Evolutionary conservation across 2,888 invertebrate species (phyloP), one percentile per base, ranked within the genome.

Genomic region (Piscicola geometra): DNA sequence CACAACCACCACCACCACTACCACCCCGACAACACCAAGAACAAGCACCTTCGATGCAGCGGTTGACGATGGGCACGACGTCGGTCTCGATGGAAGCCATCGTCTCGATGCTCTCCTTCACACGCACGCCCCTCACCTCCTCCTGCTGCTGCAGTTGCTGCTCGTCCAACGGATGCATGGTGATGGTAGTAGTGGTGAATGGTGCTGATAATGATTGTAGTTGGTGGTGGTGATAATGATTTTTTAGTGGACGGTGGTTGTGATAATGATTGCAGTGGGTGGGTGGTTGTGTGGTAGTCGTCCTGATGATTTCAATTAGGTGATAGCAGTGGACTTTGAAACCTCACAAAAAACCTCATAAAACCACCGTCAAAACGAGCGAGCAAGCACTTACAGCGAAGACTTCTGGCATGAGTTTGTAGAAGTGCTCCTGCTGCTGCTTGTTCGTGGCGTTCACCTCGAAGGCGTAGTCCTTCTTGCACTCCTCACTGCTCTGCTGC

Each of bases 391-490:
- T 75, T 80, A 86, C 86, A 80, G 87, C 85, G 78, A 88, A 85
- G 33, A 87, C 83, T 76, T 83, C 82, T 71, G 88, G 88, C 83
- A 88, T 84, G 41, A 82, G 81, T 66, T 81, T 81, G 28, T 82
- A 82, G 79, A 83, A 88, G 80, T 87, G 87, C 25, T 84, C 83
- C 56, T 81, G 79, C 80, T 85, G 85, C 81, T 94, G 89, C 82
- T 94, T 92, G 87, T 98, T 98, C 71, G 96, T 94, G 86, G 92
- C 92, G 85, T 94, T 92, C 81, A 98, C 88, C 84, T 96, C 95
- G 86, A 93, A 92, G 80, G 96, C 96, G 85, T 99, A 99, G 84
- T 96, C 94, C 83, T 93, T 94, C 86, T 98, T 98, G 76, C 93
- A 92, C 82, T 96, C 94, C 84, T 98, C 98, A 85, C 94, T 93